Evolutionary conservation across 1,140 invertebrate genomes (phyloP).

Genomic region (Cotesia glomerata): DNA sequence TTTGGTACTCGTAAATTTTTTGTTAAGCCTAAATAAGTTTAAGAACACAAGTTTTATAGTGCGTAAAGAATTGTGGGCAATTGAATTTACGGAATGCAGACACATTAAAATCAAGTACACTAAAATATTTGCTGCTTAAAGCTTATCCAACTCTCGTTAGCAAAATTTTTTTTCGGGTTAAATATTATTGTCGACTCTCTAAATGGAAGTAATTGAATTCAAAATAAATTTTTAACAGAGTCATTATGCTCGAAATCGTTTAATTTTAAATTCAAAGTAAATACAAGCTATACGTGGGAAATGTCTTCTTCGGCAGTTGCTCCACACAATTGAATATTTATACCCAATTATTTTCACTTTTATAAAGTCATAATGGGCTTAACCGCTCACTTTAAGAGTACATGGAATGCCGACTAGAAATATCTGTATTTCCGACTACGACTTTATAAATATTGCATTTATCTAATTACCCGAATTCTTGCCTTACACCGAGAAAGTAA

Average conservation of each 20-base stretch:
- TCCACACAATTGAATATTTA: too few species aligned
- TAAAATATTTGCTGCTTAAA: background rate
- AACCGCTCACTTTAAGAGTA: too few species aligned
- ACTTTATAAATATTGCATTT: too few species aligned
- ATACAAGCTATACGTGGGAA: too few species aligned
- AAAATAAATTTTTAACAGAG: background rate
- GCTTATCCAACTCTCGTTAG: background rate
- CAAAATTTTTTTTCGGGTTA: background rate
- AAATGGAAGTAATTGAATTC: background rate
- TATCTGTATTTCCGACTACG: too few species aligned
- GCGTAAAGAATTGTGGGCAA: background rate
- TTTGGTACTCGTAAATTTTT: slow-evolving; percentile 1
- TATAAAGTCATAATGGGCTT: too few species aligned
- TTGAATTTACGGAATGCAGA: slow-evolving; percentile 26
- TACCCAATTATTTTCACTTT: too few species aligned
- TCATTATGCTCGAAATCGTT: background rate
- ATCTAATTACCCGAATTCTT: too few species aligned
- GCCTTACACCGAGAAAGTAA: too few species aligned
- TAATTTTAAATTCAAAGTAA: too few species aligned
- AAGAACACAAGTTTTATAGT: background rate
- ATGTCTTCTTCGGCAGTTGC: too few species aligned
- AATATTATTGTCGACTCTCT: background rate
- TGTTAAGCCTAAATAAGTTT: slow-evolving; percentile 1
- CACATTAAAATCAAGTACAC: slow-evolving; percentile 18
- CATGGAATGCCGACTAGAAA: too few species aligned